Evolutionary conservation across 2,797 vertebrate genomes (phyloP).

Genomic region (Acropternis orthonyx): DNA sequence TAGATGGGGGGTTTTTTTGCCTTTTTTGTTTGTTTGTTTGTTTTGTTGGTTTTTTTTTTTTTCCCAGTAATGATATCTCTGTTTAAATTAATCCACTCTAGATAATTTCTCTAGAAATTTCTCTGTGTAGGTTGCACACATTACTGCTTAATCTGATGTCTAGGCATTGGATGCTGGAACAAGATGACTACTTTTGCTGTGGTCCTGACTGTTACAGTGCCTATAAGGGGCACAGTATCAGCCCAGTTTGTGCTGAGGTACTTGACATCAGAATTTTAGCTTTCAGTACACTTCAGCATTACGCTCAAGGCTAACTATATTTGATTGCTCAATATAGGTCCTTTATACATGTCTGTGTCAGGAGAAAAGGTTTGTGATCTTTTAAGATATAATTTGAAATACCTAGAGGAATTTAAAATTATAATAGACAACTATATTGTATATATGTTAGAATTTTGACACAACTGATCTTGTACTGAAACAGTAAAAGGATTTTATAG

Average conservation of each 20-base stretch:
- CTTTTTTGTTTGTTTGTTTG: background rate
- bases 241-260: background rate
- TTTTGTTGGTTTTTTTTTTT: too few species aligned
- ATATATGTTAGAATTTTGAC: background rate
- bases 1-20: too few species aligned
- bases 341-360: background rate
- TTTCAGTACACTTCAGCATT: background rate
- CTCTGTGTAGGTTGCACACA: background rate
- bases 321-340: background rate
- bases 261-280: background rate
- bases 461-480: background rate
- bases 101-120: background rate
- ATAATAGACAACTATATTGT: background rate
- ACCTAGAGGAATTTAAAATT: background rate
- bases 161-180: background rate
- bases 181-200: background rate
- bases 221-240: background rate
- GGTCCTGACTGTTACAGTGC: background rate
- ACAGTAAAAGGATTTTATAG: background rate
- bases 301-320: background rate
- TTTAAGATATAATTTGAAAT: background rate
- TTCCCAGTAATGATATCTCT: background rate
- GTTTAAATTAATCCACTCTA: background rate
- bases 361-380: background rate
- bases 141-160: background rate